Base-by-base conservation (phyloP, 2,888 invertebrate species). In the Lapara coniferarum region DNA sequence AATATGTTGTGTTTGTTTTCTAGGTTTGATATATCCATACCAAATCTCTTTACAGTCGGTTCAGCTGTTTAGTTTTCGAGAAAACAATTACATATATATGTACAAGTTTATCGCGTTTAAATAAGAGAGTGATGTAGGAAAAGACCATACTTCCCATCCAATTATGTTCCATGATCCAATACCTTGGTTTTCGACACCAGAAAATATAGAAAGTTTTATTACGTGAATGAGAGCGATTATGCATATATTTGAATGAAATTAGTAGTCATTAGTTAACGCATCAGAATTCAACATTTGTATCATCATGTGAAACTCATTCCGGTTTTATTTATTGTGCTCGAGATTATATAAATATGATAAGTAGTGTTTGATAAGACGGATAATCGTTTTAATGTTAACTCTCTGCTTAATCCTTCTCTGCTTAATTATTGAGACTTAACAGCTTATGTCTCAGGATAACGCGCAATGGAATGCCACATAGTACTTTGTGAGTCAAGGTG, bases 191-290 rank as follows among this genome's bases (percentile, higher is more conserved):
- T 56, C 19, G 13, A 49, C 10, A 63, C 13, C 49, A 49, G 13
- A 46, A 63, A 63, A 63, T 19, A 46, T 63, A 63, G 49, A 63
- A 63, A 63, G 63, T 63, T 13, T 63, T 63, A 63, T 49, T 49
- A 63, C 59, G 16, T 63, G 46, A 4, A 46, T 19, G 46, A 19
- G 55, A 55, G 55, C 19, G 12, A 16, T 63, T 5, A 19, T 46
- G 63, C 63, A 63, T 63, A 63, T 6, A 63, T 49, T 63, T 49
- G 49, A 63, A 63, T 63, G 6, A 46, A 25, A 63, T 63, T 63
- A 63, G 16, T 14, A 16, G 44, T 16, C 19, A 63, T 63, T 63
- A 63, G 12, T 63, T 2, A 55, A 4, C 6, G 19, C 49, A 63
- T 49, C 49, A 19, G 5, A 58, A 58, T 37, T 58, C n/a, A 10